phyloP scores from a whole-genome alignment of 2,113 vertebrate genomes.

The Lepisosteus osseus region DNA sequence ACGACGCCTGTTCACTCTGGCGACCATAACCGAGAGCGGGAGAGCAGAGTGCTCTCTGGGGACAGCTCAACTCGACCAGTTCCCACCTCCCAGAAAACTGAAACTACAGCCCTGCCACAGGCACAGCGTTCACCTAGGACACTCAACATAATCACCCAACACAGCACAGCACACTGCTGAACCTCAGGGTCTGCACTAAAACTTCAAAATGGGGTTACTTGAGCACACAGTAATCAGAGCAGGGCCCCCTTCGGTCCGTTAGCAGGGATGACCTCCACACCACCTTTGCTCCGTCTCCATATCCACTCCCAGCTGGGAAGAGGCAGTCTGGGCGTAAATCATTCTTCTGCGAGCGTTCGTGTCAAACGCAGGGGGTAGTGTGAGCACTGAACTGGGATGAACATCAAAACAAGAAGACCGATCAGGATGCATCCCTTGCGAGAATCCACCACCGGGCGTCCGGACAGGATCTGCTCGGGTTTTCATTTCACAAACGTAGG shows the following conservation, averaged over 20 bases:
- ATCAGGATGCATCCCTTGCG: background rate
- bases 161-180: too few species aligned
- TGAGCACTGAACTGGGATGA: slow-evolving; percentile 4
- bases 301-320: slow-evolving; percentile 30
- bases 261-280: slow-evolving; percentile 1
- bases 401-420: background rate
- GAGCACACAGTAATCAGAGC: background rate
- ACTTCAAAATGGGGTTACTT: background rate
- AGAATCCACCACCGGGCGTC: background rate
- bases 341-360: slow-evolving; percentile 1
- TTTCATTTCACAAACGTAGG: background rate
- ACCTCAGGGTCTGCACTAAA: background rate
- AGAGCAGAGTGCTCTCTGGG: too few species aligned
- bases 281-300: slow-evolving; percentile 15
- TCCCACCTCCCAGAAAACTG: too few species aligned
- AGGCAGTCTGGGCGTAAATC: slow-evolving; percentile 23
- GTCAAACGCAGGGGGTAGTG: background rate
- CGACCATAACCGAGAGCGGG: too few species aligned
- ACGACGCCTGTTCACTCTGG: too few species aligned
- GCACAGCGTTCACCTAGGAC: too few species aligned
- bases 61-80: too few species aligned
- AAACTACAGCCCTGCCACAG: too few species aligned
- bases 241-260: background rate
- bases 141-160: too few species aligned
- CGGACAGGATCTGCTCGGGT: background rate